Evolutionary conservation across 2,797 vertebrate genomes (phyloP), one percentile per base, ranked within the genome.

Genomic region (Sebastes minor): DNA sequence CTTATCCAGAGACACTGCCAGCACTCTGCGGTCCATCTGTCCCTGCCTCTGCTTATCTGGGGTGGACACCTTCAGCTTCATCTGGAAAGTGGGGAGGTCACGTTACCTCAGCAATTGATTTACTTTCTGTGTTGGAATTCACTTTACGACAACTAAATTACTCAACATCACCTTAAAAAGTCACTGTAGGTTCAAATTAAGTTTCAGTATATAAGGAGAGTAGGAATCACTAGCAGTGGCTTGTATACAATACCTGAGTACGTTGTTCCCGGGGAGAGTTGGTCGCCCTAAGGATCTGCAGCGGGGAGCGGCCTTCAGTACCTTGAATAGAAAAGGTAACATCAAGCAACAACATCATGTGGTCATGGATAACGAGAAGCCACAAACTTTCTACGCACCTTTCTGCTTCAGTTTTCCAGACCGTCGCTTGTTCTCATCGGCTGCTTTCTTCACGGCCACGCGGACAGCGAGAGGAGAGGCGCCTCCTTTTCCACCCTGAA

Each of bases 231-330:
- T 1, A 33, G 10, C 33, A 65, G 59, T 9, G 22, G 16, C n/a
- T 22, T 66, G 11, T 67, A 28, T 13, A 13, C 4, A 18, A 13
- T 87, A 96, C 95, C 95, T 94, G 95, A 71, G 92, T 23, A 13
- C 57, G 82, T 2, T 91, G 89, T 65, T 86, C 95, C 32, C 78
- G 86, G 65, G 96, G 93, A 0, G 96, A 94, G 89, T 98, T 99
- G 12, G 95, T 95, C 80, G 96, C 97, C 62, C 89, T 97, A 1
- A 99, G 95, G 83, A 97, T 74, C 87, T 97, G 97, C 83, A 99
- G 95, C 0, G 98, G 98, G 1, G 97, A 98, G 46, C 98, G 97
- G 5, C 96, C 96, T 33, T 95, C 94, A 27, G 88, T 93, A 56
- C 92, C 95, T 95, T 61, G 18, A 84, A 27, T 52, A 42, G 12